Evolutionary conservation across 2,797 vertebrate species (phyloP).

Genomic region (Etheostoma nigrum): DNA sequence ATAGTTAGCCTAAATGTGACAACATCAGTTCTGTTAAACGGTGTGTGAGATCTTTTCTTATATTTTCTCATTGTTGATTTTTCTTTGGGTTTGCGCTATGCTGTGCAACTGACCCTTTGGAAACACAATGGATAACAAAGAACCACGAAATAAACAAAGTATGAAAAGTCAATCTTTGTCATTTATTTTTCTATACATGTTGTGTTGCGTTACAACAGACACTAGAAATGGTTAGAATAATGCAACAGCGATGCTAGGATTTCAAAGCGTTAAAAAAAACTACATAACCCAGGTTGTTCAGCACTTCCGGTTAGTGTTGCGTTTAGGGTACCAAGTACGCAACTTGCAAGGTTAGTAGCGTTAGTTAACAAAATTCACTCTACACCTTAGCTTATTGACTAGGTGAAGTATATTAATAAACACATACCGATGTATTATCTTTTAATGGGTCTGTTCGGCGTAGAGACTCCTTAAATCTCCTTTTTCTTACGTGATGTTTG

Average conservation of each 20-base stretch:
- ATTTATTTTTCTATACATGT: slow-evolving; percentile 11
- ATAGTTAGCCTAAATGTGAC: slow-evolving; percentile 84
- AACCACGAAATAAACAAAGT: slow-evolving; percentile 82
- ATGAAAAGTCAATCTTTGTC: slow-evolving; percentile 36
- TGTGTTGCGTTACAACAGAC: neutral
- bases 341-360: slow-evolving; percentile 44
- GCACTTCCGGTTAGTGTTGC: slow-evolving; percentile 19
- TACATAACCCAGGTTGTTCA: neutral
- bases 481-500: neutral
- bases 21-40: slow-evolving; percentile 79
- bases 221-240: neutral
- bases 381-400: accelerated
- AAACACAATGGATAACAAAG: slow-evolving; percentile 75
- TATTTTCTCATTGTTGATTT: slow-evolving; percentile 73
- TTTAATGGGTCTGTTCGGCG: accelerated
- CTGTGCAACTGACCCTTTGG: slow-evolving; percentile 70
- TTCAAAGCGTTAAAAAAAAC: neutral
- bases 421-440: accelerated
- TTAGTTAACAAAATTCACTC: no score
- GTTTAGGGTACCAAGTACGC: no score
- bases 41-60: slow-evolving; percentile 82
- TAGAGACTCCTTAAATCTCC: neutral
- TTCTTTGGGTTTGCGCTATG: slow-evolving; percentile 66
- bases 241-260: neutral
- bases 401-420: neutral